These are phyloP conservation scores for Tachysurus fulvidraco DNA, from an alignment of 2,113 vertebrate species.

Conservation along the genomic window DNA sequence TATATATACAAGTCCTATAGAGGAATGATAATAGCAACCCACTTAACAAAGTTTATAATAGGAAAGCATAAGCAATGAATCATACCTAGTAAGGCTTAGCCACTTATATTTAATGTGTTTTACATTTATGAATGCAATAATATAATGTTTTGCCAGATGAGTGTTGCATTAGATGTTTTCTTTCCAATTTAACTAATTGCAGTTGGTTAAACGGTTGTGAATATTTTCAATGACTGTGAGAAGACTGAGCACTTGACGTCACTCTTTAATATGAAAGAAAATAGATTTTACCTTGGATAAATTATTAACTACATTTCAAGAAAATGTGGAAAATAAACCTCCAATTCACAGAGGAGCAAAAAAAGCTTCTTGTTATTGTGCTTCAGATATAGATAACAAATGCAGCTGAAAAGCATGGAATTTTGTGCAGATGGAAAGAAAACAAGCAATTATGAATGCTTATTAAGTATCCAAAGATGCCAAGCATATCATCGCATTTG, in stretches of 20 bases:
- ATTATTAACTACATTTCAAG: conserved; percentile 36
- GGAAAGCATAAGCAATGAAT: not conserved
- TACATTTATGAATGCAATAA: not conserved
- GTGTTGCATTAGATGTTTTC: conserved; percentile 6
- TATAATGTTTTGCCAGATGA: not conserved
- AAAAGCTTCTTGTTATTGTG: conserved; percentile 30
- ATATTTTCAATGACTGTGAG: conserved; percentile 17
- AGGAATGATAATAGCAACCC: not conserved
- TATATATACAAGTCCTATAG: not conserved
- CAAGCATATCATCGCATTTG: conserved; percentile 55
- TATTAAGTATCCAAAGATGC: conserved; percentile 55
- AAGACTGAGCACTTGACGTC: not conserved
- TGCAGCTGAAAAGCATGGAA: conserved; percentile 61
- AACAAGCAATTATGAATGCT: conserved; percentile 63
- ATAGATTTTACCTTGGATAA: conserved; percentile 20
- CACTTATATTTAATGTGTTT: not conserved
- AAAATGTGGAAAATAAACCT: conserved; percentile 37
- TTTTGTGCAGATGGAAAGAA: conserved; percentile 62
- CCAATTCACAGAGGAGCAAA: conserved; percentile 17
- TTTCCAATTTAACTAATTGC: not conserved
- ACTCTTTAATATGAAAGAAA: conserved; percentile 26
- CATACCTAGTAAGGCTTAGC: not conserved
- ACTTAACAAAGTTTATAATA: not conserved
- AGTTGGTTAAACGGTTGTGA: conserved; percentile 1
- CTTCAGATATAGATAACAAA: conserved; percentile 54